These are phyloP conservation scores for Calameuta filiformis DNA, from an alignment of 2,888 invertebrate genomes.

Conservation along the genomic window DNA sequence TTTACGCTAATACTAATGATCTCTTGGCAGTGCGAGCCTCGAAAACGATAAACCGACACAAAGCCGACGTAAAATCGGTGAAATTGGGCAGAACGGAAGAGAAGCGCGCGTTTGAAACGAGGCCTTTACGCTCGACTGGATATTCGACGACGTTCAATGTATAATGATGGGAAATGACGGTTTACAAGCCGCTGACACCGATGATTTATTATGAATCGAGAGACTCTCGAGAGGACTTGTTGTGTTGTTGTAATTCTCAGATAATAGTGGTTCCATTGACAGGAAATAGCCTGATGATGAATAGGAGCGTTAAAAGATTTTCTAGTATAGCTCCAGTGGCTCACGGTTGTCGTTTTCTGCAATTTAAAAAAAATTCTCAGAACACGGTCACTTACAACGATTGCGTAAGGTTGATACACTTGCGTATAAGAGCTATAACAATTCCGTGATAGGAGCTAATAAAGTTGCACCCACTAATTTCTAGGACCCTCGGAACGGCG, in stretches of 20 bases:
- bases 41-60: conserved; percentile 56
- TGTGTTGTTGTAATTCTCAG: not conserved
- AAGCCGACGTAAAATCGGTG: conserved; percentile 58
- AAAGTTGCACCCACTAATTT: conserved; percentile 57
- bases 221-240: not conserved
- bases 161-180: conserved; percentile 54
- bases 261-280: not conserved
- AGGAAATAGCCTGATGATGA: not conserved
- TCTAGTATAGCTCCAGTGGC: not conserved
- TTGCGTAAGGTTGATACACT: not conserved
- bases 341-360: not conserved
- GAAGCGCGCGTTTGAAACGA: not conserved
- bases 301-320: not conserved
- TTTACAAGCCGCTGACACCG: conserved; percentile 47
- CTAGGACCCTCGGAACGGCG: conserved; percentile 17
- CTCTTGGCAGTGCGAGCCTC: conserved; percentile 33
- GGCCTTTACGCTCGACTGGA: conserved; percentile 7
- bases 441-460: conserved; percentile 53
- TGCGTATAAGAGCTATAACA: conserved; percentile 18
- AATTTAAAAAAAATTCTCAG: not conserved
- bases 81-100: conserved; percentile 61
- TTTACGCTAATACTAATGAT: conserved; percentile 62
- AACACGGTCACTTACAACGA: not conserved
- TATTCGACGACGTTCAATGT: conserved; percentile 28
- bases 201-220: conserved; percentile 44